A percentile compares a stretch with the other conserved stretches of the same genome.
Evolutionary conservation across 1,140 invertebrate species (phyloP).

Genomic region (Marisa cornuarietis): DNA sequence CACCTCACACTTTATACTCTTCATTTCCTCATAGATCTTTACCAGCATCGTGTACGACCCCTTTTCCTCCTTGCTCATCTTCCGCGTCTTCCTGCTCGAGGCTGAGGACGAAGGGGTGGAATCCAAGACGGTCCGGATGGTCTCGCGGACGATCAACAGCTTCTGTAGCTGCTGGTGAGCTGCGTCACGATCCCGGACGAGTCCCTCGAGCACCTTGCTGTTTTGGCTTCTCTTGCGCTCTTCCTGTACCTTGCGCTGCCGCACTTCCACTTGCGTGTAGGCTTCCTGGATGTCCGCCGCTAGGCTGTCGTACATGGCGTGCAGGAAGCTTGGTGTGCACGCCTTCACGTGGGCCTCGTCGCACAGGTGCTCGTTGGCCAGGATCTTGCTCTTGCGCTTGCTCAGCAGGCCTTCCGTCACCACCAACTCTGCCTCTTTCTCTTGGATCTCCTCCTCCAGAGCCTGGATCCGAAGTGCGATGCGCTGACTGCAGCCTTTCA

Average conservation of each 20-base stretch:
- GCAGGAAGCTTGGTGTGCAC: conserved; percentile 15
- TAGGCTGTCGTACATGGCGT: conserved; percentile 12
- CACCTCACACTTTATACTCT: conserved; percentile 12
- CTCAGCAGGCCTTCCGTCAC: conserved; percentile 14
- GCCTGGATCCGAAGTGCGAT: background rate
- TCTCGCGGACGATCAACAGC: conserved; percentile 19
- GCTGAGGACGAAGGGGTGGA: background rate
- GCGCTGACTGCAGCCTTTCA: background rate
- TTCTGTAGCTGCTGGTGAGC: conserved; percentile 13
- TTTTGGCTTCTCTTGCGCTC: background rate
- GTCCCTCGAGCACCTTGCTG: background rate
- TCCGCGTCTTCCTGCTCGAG: conserved; percentile 10
- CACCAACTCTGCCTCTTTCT: conserved; percentile 8
- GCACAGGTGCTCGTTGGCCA: conserved; percentile 14
- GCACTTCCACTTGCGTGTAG: background rate
- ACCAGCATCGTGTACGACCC: conserved; percentile 14
- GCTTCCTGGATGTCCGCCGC: conserved; percentile 9
- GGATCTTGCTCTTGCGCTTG: conserved; percentile 20
- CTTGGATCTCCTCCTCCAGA: conserved; percentile 11
- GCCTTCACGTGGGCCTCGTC: conserved; percentile 14
- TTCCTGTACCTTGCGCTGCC: conserved; percentile 7
- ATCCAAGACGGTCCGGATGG: conserved; percentile 15
- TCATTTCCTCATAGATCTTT: conserved; percentile 3
- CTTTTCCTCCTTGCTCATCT: conserved; percentile 6
- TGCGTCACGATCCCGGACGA: background rate